Base-by-base conservation (phyloP, 2,888 invertebrate genomes). In the Drosophila sordidula region DNA sequence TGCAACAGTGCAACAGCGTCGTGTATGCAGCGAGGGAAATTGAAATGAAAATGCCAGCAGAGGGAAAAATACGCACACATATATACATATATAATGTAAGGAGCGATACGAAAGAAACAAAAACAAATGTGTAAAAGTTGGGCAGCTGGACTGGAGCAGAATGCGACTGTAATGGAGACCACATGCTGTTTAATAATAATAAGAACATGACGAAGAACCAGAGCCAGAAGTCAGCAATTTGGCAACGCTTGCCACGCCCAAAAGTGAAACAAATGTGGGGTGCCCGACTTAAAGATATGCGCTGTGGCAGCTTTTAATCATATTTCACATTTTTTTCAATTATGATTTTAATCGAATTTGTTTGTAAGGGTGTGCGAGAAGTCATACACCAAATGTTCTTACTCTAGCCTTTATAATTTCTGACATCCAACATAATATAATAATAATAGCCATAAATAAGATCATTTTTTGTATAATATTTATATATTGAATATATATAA, bases 1-100 rank as follows among this genome's bases (percentile, higher is more conserved):
- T 82, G 82, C 85, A 78, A 45, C 46, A 61, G 42, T 72, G 65
- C 63, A 57, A 47, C 45, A 42, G 41, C 54, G 44, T 38, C 34
- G 68, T 47, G 68, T 36, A 25, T 59, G 59, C 61, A 46, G 55
- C 49, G 41, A 18, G 55, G 52, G 63, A 72, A 75, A 75, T 68
- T 80, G 59, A 67, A 55, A 66, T 61, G 63, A 67, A 75, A 75
- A 51, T 67, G 55, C 42, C 55, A 51, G 44, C 42, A 64, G 75
- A 57, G 50, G 26, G 62, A 64, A 70, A 75, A 56, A 57, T 39
- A 49, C 29, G 42, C 14, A 6, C 6, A n/a, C 6, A 34, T 12
- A 12, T 34, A 12, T 34, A 4, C 6, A 12, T 34, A 34, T 34
- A 34, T 34, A 12, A 34, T 34, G 0, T 11, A 11, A 34, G 34